phyloP scores from a whole-genome alignment of 2,113 vertebrate genomes.

The Ia io region DNA sequence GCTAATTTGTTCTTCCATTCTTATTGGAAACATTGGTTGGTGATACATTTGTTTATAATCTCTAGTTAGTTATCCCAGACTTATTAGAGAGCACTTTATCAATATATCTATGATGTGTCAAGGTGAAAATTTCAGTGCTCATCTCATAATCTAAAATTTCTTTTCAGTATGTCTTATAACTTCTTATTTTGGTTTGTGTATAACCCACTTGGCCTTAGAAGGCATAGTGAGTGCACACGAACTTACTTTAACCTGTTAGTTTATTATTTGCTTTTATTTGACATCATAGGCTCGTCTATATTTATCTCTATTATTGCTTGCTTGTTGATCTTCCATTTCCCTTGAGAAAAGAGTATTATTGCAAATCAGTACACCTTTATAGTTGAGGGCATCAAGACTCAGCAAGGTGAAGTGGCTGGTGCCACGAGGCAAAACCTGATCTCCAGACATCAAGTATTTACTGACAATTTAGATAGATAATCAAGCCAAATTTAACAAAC shows the following conservation, averaged over 20 bases:
- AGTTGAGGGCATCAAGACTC: not conserved
- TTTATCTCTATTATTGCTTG: not conserved
- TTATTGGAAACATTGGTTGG: not conserved
- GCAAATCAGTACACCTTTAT: not conserved
- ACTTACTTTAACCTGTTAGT: not conserved
- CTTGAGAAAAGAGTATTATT: not conserved
- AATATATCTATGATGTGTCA: not conserved
- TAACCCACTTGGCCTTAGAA: not conserved
- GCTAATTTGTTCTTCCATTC: not conserved
- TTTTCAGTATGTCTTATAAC: not conserved
- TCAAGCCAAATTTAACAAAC: not conserved
- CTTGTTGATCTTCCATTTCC: not conserved
- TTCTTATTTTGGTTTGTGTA: not conserved
- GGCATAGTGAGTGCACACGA: fast-evolving
- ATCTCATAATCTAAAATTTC: not conserved
- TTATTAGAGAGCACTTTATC: not conserved
- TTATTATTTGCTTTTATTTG: not conserved
- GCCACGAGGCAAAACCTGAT: not conserved
- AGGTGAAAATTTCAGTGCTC: not conserved
- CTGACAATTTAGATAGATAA: not conserved
- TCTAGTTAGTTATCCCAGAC: not conserved
- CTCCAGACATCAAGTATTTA: not conserved
- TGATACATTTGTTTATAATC: not conserved
- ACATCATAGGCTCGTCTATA: not conserved
- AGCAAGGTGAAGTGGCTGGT: not conserved